Evolutionary conservation across 2,888 invertebrate species (phyloP), one percentile per base, ranked within the genome.

Genomic region (Halictus ligatus): DNA sequence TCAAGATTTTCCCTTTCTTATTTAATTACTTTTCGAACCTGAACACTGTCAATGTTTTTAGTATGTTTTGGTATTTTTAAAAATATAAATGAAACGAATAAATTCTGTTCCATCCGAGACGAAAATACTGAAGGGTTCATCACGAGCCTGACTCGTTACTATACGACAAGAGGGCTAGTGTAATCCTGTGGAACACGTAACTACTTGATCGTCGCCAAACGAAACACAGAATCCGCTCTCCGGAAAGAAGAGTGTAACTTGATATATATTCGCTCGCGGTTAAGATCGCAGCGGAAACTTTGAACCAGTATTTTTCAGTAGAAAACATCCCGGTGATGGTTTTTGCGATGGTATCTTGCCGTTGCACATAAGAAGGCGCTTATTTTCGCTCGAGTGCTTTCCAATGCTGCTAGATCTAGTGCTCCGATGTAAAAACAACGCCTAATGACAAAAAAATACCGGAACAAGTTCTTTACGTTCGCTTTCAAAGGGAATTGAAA

Each of bases 321-420:
- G 2, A 43, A n/a, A n/a, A 71, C 6, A 7, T 40, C 40, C 13
- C 43, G 5, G 21, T 67, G 35, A 35, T 35, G 5, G 21, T n/a
- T 71, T 71, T 71, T 12, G 40, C 13, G 43, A n/a, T 6, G 43
- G n/a, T 43, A 71, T 71, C 71, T 71, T 13, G 69, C 10, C 12
- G 69, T 40, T 21, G 71, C 43, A 69, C 71, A 43, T 71, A 43
- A 43, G 71, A 43, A 71, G 71, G 5, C n/a, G n/a, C 71, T 71
- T 71, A 71, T 71, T 43, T 43, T n/a, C 71, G 43, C 40, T 13
- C 7, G 71, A 71, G 40, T 43, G 43, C n/a, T 43, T 71, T n/a
- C 21, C 43, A 43, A 71, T 71, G 71, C 71, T n/a, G 43, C n/a
- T n/a, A 43, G 71, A 43, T 71, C 71, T n/a, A 43, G 43, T 13